Base-by-base conservation (phyloP, 2,797 vertebrate species). In the Bufotes viridis region DNA sequence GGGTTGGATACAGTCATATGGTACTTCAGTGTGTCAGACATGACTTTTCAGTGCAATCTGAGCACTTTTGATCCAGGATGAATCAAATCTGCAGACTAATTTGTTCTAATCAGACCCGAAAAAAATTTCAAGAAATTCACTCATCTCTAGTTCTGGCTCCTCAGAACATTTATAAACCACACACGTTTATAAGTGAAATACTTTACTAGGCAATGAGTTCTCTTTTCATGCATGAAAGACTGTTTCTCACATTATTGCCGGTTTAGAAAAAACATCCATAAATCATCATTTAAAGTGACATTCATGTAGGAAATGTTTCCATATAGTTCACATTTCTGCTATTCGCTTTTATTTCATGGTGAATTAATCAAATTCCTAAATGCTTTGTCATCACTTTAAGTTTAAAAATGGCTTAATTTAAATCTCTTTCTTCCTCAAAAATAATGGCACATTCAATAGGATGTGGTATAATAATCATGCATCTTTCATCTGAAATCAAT, bases 291-390 rank as follows among this genome's bases (percentile, higher is more conserved):
- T 55, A 78, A 78, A 55, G 75, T 53, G 75, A 78, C 51, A 55
- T 78, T 78, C 55, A 78, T 78, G 13, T 55, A 55, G 75, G 22
- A 78, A 78, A 55, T 24, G 75, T 78, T 76, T 76, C 49, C 75
- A 24, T 55, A 78, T 24, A 55, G 75, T 55, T 78, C 55, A 13
- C 75, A 24, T 78, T 78, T 78, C 49, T 78, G 75, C 17, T n/a
- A 53, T 78, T 55, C 75, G 55, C 51, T 78, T 78, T 78, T 78
- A 55, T 78, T 78, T 78, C 75, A 78, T 78, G 75, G 75, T 78
- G 55, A 78, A 53, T 78, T 55, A 78, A 78, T 78, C 75, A 78
- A 78, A 78, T 78, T 78, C 51, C 75, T 24, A 55, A 78, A 78
- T 55, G 75, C 75, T 78, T 78, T 78, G 24, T 78, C 75, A 78